A percentile compares a stretch with the other conserved stretches of the same genome.
Conservation (phyloP, 1,140 invertebrate genomes). For the Oscheius sp. region DNA sequence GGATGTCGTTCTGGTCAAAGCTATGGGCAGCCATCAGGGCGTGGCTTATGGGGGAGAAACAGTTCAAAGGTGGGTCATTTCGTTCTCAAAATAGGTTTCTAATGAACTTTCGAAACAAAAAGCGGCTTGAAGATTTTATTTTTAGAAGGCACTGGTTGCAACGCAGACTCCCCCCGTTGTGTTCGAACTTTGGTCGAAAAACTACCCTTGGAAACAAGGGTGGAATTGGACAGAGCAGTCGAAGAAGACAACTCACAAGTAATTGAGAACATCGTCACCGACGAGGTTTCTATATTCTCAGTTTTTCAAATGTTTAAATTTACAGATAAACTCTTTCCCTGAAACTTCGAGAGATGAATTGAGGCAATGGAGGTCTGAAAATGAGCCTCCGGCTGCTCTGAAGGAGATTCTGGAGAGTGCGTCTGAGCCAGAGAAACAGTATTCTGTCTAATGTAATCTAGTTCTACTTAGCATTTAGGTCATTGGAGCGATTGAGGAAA, state of each 20-base stretch:
- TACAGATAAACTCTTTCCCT: constrained; percentile 3
- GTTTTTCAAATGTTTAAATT: constrained; percentile 12
- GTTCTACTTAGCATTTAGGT: not conserved
- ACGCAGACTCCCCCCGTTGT: constrained; percentile 19
- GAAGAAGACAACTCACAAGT: constrained; percentile 15
- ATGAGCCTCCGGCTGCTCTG: not conserved
- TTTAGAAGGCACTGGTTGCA: not conserved
- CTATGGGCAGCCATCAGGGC: constrained; percentile 9
- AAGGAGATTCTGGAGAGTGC: not conserved
- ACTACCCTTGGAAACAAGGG: constrained; percentile 23
- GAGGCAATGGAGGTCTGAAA: not conserved
- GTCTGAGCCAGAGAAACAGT: not conserved
- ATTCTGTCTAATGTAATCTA: not conserved
- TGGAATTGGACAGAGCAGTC: constrained; percentile 28
- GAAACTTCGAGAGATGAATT: not conserved
- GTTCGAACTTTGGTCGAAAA: constrained; percentile 23
- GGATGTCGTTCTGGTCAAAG: constrained; percentile 23
- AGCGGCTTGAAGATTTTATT: not conserved
- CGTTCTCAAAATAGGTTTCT: not conserved
- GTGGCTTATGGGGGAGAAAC: constrained; percentile 20
- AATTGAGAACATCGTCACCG: constrained; percentile 13
- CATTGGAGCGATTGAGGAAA: constrained; percentile 19
- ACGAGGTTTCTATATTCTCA: not conserved
- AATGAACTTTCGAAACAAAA: not conserved
- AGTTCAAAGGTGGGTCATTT: not conserved